Percentiles rank a stretch among this genome's conserved stretches.
phyloP scores from a whole-genome alignment of 2,888 invertebrate genomes.

The Drosophila lutescens region DNA sequence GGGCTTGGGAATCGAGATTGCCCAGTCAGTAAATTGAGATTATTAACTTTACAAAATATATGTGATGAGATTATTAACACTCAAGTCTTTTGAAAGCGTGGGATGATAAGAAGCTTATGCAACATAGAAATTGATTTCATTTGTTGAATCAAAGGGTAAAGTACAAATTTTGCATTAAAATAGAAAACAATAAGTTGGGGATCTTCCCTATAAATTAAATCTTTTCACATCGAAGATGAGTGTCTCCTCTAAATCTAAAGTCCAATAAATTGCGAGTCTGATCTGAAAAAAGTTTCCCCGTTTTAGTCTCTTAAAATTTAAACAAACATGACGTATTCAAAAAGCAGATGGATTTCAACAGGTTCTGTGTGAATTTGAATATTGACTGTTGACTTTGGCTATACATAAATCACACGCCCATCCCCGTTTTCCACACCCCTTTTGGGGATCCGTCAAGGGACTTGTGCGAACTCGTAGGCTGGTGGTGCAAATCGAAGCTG shows the following conservation, averaged over 20 bases:
- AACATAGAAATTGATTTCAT: background rate
- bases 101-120: background rate
- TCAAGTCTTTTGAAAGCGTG: background rate
- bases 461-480: constrained; percentile 19
- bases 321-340: background rate
- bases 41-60: constrained; percentile 7
- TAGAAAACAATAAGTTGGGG: too few relatives aligned
- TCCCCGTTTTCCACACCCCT: background rate
- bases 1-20: background rate
- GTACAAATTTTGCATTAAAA: too few relatives aligned
- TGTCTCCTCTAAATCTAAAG: too few relatives aligned
- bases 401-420: constrained; percentile 29
- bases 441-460: background rate
- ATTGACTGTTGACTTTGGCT: constrained; percentile 30
- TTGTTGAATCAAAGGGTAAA: background rate
- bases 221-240: too few relatives aligned
- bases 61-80: constrained; percentile 6
- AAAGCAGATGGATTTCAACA: constrained; percentile 10
- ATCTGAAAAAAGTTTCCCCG: background rate
- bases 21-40: constrained; percentile 12
- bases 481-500: constrained; percentile 50
- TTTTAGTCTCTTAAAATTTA: background rate
- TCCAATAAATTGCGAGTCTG: too few relatives aligned
- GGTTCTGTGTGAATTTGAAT: constrained; percentile 19
- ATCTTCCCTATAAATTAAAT: too few relatives aligned